Base-by-base conservation (phyloP, 1,140 invertebrate genomes). In the Nephotettix cincticeps region DNA sequence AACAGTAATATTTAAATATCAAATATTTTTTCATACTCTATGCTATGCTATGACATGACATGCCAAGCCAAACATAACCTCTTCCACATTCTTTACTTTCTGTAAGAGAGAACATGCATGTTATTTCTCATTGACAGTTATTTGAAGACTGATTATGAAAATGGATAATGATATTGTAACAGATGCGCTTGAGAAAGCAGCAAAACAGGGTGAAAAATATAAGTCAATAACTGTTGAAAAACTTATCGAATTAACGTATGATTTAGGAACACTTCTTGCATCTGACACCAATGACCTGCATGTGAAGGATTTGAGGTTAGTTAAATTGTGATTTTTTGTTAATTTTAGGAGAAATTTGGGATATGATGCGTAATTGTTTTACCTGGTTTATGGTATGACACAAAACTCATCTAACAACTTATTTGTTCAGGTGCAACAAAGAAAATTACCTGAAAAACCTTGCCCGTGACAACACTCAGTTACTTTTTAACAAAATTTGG, bases 401-500 rank as follows among this genome's bases (percentile, higher is more conserved):
- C n/a, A n/a, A n/a, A n/a, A n/a, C n/a, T n/a, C n/a, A n/a, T n/a
- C n/a, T n/a, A n/a, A n/a, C n/a, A n/a, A n/a, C n/a, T n/a, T n/a
- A n/a, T n/a, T n/a, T 73, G 82, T 84, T 70, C 73, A 93, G 90
- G 69, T 78, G 79, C 29, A 80, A 88, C 27, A 81, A 77, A 72
- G 89, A 95, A 72, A 81, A 83, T 27, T 96, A 91, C 82, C 80
- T 97, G 47, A 81, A 84, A 74, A 82, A 84, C 36, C 79, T 96
- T 69, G 89, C 93, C 0, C 84, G 94, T 75, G 93, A 96, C 69
- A 96, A 97, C 77, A 88, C 90, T 32, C 96, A 98, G 77, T 81
- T 96, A 36, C 79, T 98, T 1, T 81, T 98, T 0, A 97, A 97
- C 79, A 88, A 91, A 81, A 87, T 98, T 73, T 98, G 93, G 93